phyloP scores from a whole-genome alignment of 2,888 invertebrate genomes.

The Palloptera scutellata region DNA sequence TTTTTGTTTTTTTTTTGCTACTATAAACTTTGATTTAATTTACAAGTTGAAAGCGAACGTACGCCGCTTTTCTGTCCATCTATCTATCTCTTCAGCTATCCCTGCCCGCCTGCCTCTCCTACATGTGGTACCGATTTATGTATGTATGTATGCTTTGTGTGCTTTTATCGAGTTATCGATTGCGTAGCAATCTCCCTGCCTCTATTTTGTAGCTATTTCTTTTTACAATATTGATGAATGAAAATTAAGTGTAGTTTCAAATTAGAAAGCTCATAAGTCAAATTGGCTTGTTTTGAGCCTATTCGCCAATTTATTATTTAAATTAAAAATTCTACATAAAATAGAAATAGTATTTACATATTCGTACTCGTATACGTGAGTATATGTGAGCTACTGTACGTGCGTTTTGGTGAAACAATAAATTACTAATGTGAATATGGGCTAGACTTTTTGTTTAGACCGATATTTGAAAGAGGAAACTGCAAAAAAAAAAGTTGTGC shows the following conservation, averaged over 20 bases:
- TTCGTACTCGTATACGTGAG: too few relatives aligned
- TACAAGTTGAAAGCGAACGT: constrained; percentile 49
- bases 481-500: too few relatives aligned
- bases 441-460: too few relatives aligned
- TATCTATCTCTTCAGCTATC: neutral
- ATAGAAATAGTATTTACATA: too few relatives aligned
- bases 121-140: neutral
- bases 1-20: constrained; percentile 24
- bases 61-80: constrained; percentile 38
- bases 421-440: too few relatives aligned
- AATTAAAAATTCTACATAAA: too few relatives aligned
- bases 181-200: neutral
- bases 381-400: too few relatives aligned
- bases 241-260: constrained; percentile 24
- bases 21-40: constrained; percentile 41
- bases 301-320: constrained; percentile 8
- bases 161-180: too few relatives aligned
- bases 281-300: constrained; percentile 21
- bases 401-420: too few relatives aligned
- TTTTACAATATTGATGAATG: constrained; percentile 6
- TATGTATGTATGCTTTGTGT: neutral
- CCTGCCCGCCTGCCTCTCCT: neutral
- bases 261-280: constrained; percentile 28
- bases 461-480: too few relatives aligned
- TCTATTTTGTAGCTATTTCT: neutral